phyloP scores from a whole-genome alignment of 2,113 vertebrate genomes.

The cat (Felis catus) region DNA sequence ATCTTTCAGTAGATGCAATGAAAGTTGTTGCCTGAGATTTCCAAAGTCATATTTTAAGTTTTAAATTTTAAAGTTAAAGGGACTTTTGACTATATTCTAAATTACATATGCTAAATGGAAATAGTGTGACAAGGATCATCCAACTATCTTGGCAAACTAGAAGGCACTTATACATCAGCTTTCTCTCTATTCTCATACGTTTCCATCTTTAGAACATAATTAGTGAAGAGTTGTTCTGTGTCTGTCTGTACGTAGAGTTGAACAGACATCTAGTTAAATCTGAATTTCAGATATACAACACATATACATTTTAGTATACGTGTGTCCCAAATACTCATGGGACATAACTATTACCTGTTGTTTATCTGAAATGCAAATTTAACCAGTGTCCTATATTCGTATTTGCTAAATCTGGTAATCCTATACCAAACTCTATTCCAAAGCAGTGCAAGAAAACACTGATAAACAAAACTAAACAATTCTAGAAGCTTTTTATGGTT shows the following conservation, averaged over 20 bases:
- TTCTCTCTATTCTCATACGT: neutral
- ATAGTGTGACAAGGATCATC: neutral
- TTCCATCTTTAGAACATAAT: neutral
- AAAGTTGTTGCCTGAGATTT: neutral
- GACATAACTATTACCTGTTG: neutral
- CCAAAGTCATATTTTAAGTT: neutral
- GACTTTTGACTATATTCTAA: neutral
- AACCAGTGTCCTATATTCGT: neutral
- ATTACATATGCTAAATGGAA: neutral
- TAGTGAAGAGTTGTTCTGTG: neutral
- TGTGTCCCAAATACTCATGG: neutral
- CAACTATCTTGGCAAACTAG: neutral
- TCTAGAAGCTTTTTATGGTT: neutral
- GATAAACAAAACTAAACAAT: neutral
- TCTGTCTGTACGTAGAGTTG: neutral
- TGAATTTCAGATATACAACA: neutral
- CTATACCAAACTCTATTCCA: neutral
- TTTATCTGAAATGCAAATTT: slow-evolving; percentile 8
- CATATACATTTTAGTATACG: neutral
- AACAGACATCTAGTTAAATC: neutral
- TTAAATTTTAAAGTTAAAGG: neutral
- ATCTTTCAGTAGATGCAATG: neutral
- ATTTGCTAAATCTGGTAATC: neutral
- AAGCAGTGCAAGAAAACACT: neutral
- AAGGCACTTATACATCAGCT: neutral